Evolutionary conservation across 2,888 invertebrate species (phyloP), one percentile per base, ranked within the genome.

Genomic region (Mechanitis mazaeus): DNA sequence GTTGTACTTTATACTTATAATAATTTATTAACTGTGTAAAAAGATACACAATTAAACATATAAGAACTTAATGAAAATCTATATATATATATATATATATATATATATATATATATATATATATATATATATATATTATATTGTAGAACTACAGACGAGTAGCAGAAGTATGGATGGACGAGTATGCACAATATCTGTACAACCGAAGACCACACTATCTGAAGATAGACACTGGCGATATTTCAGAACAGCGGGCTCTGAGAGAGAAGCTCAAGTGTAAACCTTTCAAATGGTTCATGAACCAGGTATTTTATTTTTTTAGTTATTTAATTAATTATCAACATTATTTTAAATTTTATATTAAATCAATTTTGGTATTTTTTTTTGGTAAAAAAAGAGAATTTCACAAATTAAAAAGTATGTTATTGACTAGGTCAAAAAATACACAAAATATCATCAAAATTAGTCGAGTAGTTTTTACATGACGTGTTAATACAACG

Each of bases 91-190:
- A 38, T 38, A 4, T 6, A 38, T 38, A 38, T 38, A 4, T 6
- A 38, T 38, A 38, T 38, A 4, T 6, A 38, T 38, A 38, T 38
- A 4, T 6, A 38, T 42, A 45, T 56, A 28, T 20, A 11, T 3
- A 38, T 31, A 50, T 3, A 3, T 5, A 20, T 7, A 45, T 3
- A 31, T 20, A 6, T 31, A 3, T 1, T 42, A n/a, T 45, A 28
- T 62, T 55, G 71, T 76, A 96, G 95, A 98, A 98, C 84, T 97
- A 97, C 83, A 93, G 94, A 53, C 92, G 98, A 64, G 98, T 98
- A 0, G 98, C 98, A 0, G 97, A 97, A 74, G 98, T 98, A 2
- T 99, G 98, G 98, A 98, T 99, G 98, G 98, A 99, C 78, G 98
- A 98, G 75, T 99, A 97, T 81, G 96, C 96, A 2, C 92, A 97